These are phyloP conservation scores for Enteromius mattozi DNA, from an alignment of 2,797 vertebrate species.

Conservation along the genomic window DNA sequence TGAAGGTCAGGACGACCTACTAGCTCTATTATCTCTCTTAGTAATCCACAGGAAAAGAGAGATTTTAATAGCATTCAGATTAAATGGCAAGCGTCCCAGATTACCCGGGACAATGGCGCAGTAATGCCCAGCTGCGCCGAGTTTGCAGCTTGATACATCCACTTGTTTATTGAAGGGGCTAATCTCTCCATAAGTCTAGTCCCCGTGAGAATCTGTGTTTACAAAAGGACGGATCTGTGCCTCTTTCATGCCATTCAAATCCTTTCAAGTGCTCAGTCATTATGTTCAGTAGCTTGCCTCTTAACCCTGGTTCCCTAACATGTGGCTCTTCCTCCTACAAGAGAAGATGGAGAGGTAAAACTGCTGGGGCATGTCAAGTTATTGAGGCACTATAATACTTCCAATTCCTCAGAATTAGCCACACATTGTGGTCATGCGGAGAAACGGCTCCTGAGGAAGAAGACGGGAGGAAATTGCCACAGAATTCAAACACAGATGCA, in stretches of 20 bases:
- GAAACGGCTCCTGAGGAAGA: background rate
- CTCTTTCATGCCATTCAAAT: conserved; percentile 60
- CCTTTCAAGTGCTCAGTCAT: conserved; percentile 60
- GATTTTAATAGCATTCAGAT: conserved; percentile 55
- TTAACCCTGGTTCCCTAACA: conserved; percentile 50
- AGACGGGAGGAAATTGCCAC: conserved; percentile 24
- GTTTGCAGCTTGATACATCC: conserved; percentile 50
- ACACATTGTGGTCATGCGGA: conserved; percentile 32
- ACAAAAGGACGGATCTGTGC: conserved; percentile 51
- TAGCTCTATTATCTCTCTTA: conserved; percentile 41
- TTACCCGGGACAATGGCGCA: conserved; percentile 48
- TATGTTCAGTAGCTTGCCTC: conserved; percentile 54
- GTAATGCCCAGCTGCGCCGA: conserved; percentile 48
- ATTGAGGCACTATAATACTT: conserved; percentile 50
- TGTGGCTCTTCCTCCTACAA: conserved; percentile 40
- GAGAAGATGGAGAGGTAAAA: conserved; percentile 15
- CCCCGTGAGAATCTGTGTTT: conserved; percentile 53
- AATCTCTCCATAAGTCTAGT: conserved; percentile 53
- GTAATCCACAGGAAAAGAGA: conserved; percentile 50
- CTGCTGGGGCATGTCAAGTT: conserved; percentile 53
- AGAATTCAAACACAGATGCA: conserved; percentile 20
- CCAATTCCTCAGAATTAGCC: conserved; percentile 46
- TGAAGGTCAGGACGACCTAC: conserved; percentile 51
- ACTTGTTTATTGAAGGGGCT: conserved; percentile 58
- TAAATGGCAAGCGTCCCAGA: conserved; percentile 53